Conservation (phyloP, 2,113 vertebrate species). For the Lepisosteus osseus region DNA sequence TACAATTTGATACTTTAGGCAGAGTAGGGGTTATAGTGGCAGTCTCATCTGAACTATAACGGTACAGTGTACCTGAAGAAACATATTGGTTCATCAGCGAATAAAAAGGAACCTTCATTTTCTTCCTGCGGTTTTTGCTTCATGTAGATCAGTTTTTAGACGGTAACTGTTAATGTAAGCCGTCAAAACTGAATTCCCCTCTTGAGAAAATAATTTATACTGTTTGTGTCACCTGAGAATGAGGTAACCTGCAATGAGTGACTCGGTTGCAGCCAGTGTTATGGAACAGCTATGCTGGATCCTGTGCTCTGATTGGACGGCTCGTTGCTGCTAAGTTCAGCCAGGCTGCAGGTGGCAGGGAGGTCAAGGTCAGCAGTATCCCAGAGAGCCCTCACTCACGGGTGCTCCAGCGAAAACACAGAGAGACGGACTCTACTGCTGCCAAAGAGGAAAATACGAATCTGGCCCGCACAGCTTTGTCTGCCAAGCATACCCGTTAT, state of each 20-base stretch:
- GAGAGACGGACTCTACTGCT: no score
- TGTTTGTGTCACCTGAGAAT: conserved; percentile 58
- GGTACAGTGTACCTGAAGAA: not conserved
- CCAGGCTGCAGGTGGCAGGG: conserved; percentile 50
- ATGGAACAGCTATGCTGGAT: conserved; percentile 31
- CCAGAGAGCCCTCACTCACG: conserved; percentile 35
- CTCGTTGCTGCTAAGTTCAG: no score
- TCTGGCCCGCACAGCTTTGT: no score
- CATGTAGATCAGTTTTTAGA: conserved; percentile 21
- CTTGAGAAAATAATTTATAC: conserved; percentile 58
- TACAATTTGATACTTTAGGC: no score
- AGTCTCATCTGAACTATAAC: no score
- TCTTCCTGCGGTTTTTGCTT: not conserved
- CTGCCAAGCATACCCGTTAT: no score
- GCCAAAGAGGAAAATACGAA: no score
- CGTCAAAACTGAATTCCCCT: conserved; percentile 38
- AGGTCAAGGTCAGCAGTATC: conserved; percentile 63
- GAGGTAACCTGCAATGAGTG: conserved; percentile 42
- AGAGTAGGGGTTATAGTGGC: no score
- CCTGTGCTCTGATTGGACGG: conserved; percentile 30
- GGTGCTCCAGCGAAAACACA: no score
- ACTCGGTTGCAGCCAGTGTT: conserved; percentile 44
- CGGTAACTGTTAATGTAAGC: conserved; percentile 50
- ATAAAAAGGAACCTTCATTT: no score
- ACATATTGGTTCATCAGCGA: not conserved